A percentile compares a stretch with the other conserved stretches of the same genome.
Evolutionary conservation across 37 sponge, comb jelly and placozoan species (phyloP).

Genomic region (Lycopodina hypogea): DNA sequence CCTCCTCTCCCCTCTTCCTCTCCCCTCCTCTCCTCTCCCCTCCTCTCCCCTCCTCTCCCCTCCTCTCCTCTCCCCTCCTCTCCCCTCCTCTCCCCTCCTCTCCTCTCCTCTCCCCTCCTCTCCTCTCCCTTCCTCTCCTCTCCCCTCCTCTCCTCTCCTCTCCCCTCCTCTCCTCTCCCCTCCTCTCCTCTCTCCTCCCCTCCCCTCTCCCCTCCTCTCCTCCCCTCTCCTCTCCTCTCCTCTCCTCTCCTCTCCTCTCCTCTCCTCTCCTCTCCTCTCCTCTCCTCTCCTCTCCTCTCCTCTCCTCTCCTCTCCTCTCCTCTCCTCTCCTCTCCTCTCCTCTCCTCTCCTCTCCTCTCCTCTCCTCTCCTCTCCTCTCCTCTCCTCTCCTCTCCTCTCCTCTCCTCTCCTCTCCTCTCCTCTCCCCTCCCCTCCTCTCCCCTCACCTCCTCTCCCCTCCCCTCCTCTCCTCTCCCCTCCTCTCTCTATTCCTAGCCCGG

Average conservation of each 20-base stretch:
- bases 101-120: not conserved
- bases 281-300: not conserved
- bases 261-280: not conserved
- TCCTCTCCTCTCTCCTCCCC: not conserved
- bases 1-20: constrained; percentile 4
- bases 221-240: not conserved
- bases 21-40: not conserved
- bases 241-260: not conserved
- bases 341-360: too few species aligned
- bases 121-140: not conserved
- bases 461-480: not conserved
- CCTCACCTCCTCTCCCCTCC: too few species aligned
- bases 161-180: not conserved
- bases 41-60: not conserved
- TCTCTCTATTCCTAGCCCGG: not conserved
- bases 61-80: not conserved
- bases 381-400: not conserved
- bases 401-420: too few species aligned
- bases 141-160: not conserved
- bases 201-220: not conserved
- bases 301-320: too few species aligned
- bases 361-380: too few species aligned
- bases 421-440: too few species aligned
- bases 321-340: too few species aligned
- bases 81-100: not conserved